A percentile compares a stretch with the other conserved stretches of the same genome.
Conservation (phyloP, 2,797 vertebrate genomes). For the Numenius phaeopus region DNA sequence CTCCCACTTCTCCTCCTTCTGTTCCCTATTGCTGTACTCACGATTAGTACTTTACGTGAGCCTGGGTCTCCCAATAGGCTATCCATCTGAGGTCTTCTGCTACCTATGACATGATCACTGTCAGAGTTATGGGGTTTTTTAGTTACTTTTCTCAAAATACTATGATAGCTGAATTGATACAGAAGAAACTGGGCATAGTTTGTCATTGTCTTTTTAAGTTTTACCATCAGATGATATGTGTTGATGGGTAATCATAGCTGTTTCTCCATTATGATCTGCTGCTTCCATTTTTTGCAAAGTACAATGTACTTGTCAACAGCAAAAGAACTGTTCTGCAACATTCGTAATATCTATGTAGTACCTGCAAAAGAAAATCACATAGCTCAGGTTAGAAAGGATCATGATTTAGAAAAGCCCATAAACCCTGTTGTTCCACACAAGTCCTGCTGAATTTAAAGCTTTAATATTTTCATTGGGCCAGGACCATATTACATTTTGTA, state of each 20-base stretch:
- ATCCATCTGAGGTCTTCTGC: not conserved
- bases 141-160: not conserved
- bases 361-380: not conserved
- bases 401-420: not conserved
- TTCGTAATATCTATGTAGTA: not conserved
- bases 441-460: not conserved
- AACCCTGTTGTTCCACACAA: not conserved
- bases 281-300: not conserved
- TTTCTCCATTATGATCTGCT: not conserved
- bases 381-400: not conserved
- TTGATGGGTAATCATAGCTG: not conserved
- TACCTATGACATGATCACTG: not conserved
- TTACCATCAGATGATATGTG: not conserved
- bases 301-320: not conserved
- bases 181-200: not conserved
- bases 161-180: not conserved
- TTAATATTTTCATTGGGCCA: not conserved
- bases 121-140: rapidly evolving
- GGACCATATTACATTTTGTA: not conserved
- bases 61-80: not conserved
- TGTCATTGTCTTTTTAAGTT: not conserved
- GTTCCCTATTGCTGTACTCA: not conserved
- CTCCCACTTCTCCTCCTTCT: not conserved
- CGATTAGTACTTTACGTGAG: not conserved
- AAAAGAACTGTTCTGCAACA: not conserved